phyloP scores from a whole-genome alignment of 2,888 invertebrate species.

The Argyresthia albistria region DNA sequence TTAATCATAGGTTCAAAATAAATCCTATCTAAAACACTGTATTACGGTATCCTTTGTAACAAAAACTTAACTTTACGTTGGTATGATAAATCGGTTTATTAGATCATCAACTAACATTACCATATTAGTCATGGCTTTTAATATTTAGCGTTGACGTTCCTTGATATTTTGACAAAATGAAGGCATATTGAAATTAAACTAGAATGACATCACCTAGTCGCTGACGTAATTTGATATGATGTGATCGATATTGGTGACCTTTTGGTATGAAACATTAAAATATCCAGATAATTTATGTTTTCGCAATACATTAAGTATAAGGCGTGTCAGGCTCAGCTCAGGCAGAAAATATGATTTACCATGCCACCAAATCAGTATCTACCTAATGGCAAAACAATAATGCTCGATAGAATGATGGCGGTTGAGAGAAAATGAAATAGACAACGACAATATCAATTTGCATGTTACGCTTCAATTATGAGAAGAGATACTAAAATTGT shows the following conservation, averaged over 20 bases:
- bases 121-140: constrained; percentile 8
- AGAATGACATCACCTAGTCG: neutral
- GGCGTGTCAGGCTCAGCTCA: no score
- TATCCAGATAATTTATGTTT: no score
- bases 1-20: no score
- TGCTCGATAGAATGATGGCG: neutral
- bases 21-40: no score
- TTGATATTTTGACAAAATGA: neutral
- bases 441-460: neutral
- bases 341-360: no score
- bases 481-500: neutral
- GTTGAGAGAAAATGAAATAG: neutral
- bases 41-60: no score
- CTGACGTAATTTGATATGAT: neutral
- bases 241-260: neutral
- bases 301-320: no score
- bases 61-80: no score
- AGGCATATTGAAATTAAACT: neutral
- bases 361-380: neutral
- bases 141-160: neutral
- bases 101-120: constrained; percentile 8
- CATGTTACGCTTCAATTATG: neutral
- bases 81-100: neutral
- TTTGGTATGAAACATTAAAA: no score
- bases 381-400: neutral